Base-by-base conservation (phyloP, 2,113 vertebrate species). In the Lophura nycthemera region DNA sequence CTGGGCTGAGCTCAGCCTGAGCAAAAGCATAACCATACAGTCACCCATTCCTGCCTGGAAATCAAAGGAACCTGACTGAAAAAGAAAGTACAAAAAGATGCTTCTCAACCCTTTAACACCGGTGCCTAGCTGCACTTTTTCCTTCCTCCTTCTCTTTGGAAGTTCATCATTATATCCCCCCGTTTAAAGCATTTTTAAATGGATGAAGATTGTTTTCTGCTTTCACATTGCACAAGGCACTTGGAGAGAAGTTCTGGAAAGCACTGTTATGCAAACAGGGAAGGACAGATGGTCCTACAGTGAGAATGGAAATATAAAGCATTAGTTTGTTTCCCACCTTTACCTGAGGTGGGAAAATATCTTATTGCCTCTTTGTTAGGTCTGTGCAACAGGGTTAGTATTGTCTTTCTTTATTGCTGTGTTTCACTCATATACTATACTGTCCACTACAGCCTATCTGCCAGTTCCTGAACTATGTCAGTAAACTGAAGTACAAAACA, bases 51-150 rank as follows among this genome's bases (percentile, higher is more conserved):
- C 86, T 91, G 38, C 47, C 60, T 60, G 21, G 27, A 56, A 77
- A 80, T 2, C 22, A 20, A 65, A 48, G 45, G 88, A 74, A 22
- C 15, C 29, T 1, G 3, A 20, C 15, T 19, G 29, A 77, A 67
- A 80, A 66, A 78, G 18, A 48, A 78, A 69, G 18, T 57, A 42
- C 52, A 43, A 61, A 14, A 59, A 59, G 56, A 59, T 14, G 10
- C 57, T 45, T 32, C n/a, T 67, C 29, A 50, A n/a, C 10, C 14
- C 5, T 2, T 3, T 43, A 83, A 48, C 8, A 25, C 22, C 19
- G 34, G 20, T 12, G 47, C 4, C 4, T 0, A 0, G 4, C 7
- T 77, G 13, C 34, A 5, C 32, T 63, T 11, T 65, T 65, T 29
- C 25, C 47, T 40, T 15, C 32, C 8, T 77, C 7, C 2, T 8